Evolutionary conservation across 2,888 invertebrate species (phyloP).

Genomic region (Aleiodes alternator): DNA sequence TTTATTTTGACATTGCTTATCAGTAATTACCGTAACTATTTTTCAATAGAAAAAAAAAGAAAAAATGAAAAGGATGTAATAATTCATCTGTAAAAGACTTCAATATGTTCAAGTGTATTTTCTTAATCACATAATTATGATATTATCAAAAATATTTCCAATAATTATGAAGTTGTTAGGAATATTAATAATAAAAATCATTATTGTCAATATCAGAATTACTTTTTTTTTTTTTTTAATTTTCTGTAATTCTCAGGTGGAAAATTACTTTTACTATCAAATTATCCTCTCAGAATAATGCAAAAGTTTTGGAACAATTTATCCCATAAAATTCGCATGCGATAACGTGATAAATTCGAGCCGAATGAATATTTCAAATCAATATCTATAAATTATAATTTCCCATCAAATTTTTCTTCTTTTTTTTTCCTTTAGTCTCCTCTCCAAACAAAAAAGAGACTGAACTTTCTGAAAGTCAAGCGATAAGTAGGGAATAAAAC

Average conservation of each 20-base stretch:
- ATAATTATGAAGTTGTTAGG: conserved; percentile 3
- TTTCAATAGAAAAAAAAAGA: no score
- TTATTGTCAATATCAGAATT: not conserved
- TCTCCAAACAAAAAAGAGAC: no score
- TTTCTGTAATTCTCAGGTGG: not conserved
- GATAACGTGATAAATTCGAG: no score
- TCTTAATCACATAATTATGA: not conserved
- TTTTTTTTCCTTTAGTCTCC: not conserved
- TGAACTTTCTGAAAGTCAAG: conserved; percentile 32
- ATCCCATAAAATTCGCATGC: no score
- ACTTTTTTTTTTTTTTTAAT: not conserved
- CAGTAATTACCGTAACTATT: no score
- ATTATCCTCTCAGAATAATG: not conserved
- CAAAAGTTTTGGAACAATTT: no score
- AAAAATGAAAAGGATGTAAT: no score
- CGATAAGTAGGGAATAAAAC: conserved; percentile 52
- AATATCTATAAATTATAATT: conserved; percentile 15
- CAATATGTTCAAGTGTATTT: not conserved
- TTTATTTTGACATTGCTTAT: no score
- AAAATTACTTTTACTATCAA: not conserved
- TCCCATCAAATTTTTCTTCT: conserved; percentile 12
- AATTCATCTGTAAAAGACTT: no score
- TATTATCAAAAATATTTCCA: conserved; percentile 1
- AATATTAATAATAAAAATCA: conserved; percentile 12
- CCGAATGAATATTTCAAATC: conserved; percentile 14